phyloP scores from a whole-genome alignment of 2,113 vertebrate species.

The Zapus hudsonius region DNA sequence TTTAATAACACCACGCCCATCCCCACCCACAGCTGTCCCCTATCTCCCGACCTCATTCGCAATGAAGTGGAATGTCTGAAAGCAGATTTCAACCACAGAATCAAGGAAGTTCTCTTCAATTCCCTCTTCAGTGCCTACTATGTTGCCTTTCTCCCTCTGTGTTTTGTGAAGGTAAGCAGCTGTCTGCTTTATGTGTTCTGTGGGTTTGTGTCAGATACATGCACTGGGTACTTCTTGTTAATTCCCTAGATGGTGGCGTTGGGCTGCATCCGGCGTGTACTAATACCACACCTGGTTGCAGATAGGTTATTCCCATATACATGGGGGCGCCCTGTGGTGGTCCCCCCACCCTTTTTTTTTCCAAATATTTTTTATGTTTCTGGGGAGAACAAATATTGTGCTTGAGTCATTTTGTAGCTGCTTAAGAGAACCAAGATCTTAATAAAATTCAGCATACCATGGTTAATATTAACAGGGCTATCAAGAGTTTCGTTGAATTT shows the following conservation, averaged over 20 bases:
- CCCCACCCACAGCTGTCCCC: conserved; percentile 96
- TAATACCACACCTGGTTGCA: conserved; percentile 87
- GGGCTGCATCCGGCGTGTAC: conserved; percentile 88
- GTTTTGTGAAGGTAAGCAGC: conserved; percentile 95
- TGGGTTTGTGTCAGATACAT: conserved; percentile 72
- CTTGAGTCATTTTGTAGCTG: conserved; percentile 38
- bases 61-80: conserved; percentile 98
- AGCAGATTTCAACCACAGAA: conserved; percentile 97
- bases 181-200: conserved; percentile 29
- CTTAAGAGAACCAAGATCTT: conserved; percentile 54
- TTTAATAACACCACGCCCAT: conserved; percentile 91
- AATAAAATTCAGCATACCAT: conserved; percentile 28
- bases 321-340: conserved; percentile 86
- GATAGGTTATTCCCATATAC: conserved; percentile 88
- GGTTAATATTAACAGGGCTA: conserved; percentile 51
- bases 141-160: conserved; percentile 96
- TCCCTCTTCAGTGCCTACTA: conserved; percentile 99
- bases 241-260: conserved; percentile 88
- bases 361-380: conserved; percentile 52
- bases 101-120: conserved; percentile 99
- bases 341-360: conserved; percentile 42
- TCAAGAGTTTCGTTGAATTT: conserved; percentile 66
- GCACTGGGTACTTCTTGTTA: conserved; percentile 82
- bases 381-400: conserved; percentile 57
- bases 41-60: conserved; percentile 96